Percentiles rank a stretch among this genome's conserved stretches.
phyloP scores from a whole-genome alignment of 2,113 vertebrate genomes.

The Erinaceus europaeus region DNA sequence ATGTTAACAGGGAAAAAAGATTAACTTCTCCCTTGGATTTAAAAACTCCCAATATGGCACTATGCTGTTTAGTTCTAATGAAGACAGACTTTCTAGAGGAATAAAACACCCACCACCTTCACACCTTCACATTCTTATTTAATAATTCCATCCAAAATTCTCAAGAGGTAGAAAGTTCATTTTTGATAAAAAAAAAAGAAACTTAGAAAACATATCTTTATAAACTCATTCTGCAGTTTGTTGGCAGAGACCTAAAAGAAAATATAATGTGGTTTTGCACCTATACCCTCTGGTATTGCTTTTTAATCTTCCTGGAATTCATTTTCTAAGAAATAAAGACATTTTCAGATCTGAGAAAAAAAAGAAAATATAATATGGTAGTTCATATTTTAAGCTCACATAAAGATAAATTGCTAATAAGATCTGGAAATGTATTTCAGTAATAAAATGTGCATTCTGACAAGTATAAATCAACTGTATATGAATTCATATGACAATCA shows the following conservation, averaged over 20 bases:
- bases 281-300: too few relatives aligned
- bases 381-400: not conserved
- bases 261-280: too few relatives aligned
- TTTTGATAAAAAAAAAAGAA: not conserved
- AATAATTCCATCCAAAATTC: conserved; percentile 54
- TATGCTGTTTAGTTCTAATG: not conserved
- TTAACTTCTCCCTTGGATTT: not conserved
- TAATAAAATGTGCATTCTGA: not conserved
- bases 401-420: not conserved
- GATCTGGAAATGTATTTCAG: not conserved
- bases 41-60: conserved; percentile 15
- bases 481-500: not conserved
- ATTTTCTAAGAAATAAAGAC: too few relatives aligned
- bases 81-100: conserved; percentile 6
- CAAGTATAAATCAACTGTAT: not conserved
- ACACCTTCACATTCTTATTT: conserved; percentile 38
- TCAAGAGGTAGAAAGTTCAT: conserved; percentile 3
- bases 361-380: not conserved
- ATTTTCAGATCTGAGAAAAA: too few relatives aligned
- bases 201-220: not conserved
- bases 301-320: too few relatives aligned
- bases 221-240: not conserved
- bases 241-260: not conserved
- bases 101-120: conserved; percentile 32
- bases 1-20: not conserved